Conservation (phyloP, 2,888 invertebrate species). For the Acleris sparsana region DNA sequence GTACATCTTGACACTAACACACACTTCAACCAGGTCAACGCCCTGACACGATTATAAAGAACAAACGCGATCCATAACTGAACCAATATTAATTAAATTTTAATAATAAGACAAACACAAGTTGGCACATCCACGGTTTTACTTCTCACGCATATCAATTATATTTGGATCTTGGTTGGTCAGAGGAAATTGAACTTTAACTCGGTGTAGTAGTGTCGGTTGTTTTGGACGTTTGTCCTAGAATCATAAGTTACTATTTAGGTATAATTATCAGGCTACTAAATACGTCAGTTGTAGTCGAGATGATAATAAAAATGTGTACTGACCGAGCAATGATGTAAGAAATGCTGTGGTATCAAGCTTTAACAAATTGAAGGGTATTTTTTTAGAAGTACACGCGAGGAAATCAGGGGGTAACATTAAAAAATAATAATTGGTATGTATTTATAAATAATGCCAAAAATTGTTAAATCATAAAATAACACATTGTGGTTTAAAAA, state of each 20-base stretch:
- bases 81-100: conserved; percentile 48
- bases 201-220: conserved; percentile 9
- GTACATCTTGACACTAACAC: too few relatives aligned
- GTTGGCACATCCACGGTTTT: conserved; percentile 42
- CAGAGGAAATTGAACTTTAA: conserved; percentile 25
- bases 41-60: conserved; percentile 12
- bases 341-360: conserved; percentile 1
- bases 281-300: conserved; percentile 57
- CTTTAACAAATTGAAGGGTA: not conserved
- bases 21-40: conserved; percentile 5
- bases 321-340: conserved; percentile 32
- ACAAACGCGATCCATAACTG: conserved; percentile 39
- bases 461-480: too few relatives aligned
- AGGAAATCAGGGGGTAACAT: too few relatives aligned
- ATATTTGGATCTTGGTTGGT: conserved; percentile 35
- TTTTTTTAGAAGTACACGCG: too few relatives aligned
- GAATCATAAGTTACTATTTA: conserved; percentile 45
- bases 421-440: too few relatives aligned
- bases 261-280: conserved; percentile 54
- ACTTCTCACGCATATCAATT: conserved; percentile 49
- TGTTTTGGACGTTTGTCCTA: not conserved
- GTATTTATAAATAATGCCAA: too few relatives aligned
- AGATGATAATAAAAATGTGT: conserved; percentile 56
- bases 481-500: too few relatives aligned
- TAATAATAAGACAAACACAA: conserved; percentile 46